These are phyloP conservation scores for Eurystomus glaucurus DNA, from an alignment of 2,797 vertebrate species.

Conservation along the genomic window DNA sequence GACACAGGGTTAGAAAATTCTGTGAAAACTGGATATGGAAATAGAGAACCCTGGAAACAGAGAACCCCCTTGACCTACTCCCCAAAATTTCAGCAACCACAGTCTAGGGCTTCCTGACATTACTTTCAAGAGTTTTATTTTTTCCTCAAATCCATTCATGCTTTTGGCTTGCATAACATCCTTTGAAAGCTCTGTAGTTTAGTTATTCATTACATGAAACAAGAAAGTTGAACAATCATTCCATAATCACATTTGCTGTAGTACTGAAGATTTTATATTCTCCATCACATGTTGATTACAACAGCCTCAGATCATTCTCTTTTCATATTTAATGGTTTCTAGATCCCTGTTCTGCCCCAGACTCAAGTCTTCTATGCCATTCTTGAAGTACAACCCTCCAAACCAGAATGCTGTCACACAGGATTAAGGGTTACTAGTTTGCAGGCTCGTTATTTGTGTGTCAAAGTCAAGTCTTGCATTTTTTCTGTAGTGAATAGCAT, in stretches of 20 bases:
- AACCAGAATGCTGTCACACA: neutral
- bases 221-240: neutral
- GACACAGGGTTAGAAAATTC: neutral
- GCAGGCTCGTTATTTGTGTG: neutral
- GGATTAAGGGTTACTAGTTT: rapidly evolving
- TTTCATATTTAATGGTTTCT: neutral
- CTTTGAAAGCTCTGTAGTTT: neutral
- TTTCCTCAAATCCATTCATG: neutral
- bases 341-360: neutral
- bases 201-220: neutral
- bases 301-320: neutral
- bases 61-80: rapidly evolving
- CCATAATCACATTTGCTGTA: neutral
- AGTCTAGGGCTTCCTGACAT: neutral
- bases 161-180: neutral
- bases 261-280: neutral
- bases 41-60: neutral
- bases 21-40: neutral
- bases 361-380: neutral
- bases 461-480: neutral
- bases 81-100: neutral
- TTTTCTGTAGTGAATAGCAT: neutral
- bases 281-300: neutral
- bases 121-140: neutral
- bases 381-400: neutral